Percentiles rank a stretch among this genome's conserved stretches.
These are phyloP conservation scores for Enteromius afrohamiltoni DNA, from an alignment of 2,797 vertebrate species.

Conservation along the genomic window DNA sequence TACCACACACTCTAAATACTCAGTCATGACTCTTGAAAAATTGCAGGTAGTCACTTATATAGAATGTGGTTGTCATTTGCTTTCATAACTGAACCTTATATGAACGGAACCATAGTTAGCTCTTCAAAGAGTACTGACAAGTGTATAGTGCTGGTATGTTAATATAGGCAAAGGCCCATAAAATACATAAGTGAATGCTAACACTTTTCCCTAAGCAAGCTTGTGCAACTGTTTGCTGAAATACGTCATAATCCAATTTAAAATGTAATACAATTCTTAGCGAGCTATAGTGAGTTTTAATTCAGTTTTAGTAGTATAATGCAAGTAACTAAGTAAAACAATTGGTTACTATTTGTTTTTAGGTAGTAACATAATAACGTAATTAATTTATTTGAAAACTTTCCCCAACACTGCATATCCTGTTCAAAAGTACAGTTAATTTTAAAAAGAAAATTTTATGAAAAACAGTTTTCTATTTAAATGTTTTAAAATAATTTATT, in stretches of 20 bases:
- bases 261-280: not conserved
- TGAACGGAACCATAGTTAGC: not conserved
- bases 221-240: too few relatives aligned
- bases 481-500: not conserved
- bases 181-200: not conserved
- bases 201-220: not conserved
- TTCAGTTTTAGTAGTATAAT: not conserved
- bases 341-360: too few relatives aligned
- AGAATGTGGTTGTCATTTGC: not conserved
- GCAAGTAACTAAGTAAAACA: too few relatives aligned
- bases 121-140: conserved; percentile 3
- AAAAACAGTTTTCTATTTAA: not conserved
- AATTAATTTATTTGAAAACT: too few relatives aligned
- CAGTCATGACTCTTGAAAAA: not conserved
- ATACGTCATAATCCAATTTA: not conserved
- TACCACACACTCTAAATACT: not conserved
- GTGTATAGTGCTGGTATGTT: not conserved
- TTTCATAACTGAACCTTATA: conserved; percentile 2
- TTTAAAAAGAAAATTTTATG: too few relatives aligned
- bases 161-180: not conserved
- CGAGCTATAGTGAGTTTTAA: not conserved
- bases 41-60: conserved; percentile 12
- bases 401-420: too few relatives aligned
- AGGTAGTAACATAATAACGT: too few relatives aligned
- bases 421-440: too few relatives aligned